A percentile compares a stretch with the other conserved stretches of the same genome.
phyloP scores from a whole-genome alignment of 2,888 invertebrate species.

The Anodontia alba region DNA sequence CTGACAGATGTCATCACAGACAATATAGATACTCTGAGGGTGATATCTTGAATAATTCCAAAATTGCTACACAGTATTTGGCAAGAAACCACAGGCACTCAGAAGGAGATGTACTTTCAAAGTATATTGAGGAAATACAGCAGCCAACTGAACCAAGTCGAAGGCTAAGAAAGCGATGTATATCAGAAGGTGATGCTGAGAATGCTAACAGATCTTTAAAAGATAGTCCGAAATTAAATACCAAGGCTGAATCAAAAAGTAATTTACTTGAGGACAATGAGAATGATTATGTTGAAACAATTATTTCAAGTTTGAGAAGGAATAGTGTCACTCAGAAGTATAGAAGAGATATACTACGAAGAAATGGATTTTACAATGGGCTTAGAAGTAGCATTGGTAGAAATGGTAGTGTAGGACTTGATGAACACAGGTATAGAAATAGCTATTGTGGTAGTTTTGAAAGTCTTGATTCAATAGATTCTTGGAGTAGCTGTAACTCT shows the following conservation, averaged over 20 bases:
- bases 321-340: constrained; percentile 5
- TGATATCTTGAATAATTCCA: neutral
- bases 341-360: neutral
- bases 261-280: neutral
- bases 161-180: neutral
- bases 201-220: too few relatives aligned
- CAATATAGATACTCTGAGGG: neutral
- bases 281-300: constrained; percentile 12
- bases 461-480: constrained; percentile 3
- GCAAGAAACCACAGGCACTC: neutral
- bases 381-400: neutral
- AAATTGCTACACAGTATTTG: neutral
- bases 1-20: neutral
- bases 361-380: constrained; percentile 1
- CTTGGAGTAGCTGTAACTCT: constrained; percentile 7
- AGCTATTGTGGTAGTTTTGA: constrained; percentile 15
- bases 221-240: neutral
- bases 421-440: neutral
- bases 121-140: neutral
- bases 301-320: constrained; percentile 1
- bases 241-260: neutral
- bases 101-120: neutral
- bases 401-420: neutral
- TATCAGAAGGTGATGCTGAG: neutral
- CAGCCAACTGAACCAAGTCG: neutral